These are phyloP conservation scores for Syrista parreyssii DNA, from an alignment of 2,888 invertebrate species.

Conservation along the genomic window DNA sequence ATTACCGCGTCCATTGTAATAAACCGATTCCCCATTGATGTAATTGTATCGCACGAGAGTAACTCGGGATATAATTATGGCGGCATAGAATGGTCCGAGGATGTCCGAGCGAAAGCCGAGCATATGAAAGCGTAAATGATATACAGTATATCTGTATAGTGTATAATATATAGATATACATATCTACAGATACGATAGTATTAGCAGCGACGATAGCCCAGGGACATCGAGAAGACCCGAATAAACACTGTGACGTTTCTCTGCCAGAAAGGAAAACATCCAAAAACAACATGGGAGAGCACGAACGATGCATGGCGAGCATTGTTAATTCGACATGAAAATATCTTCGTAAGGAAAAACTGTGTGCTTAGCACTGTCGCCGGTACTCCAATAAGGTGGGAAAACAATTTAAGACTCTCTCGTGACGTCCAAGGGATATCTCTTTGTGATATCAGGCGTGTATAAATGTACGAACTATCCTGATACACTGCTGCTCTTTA, in stretches of 20 bases:
- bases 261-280: background rate
- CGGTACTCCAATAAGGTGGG: background rate
- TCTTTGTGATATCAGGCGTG: background rate
- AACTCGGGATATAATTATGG: slow-evolving; percentile 5
- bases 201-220: background rate
- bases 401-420: background rate
- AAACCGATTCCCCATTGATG: slow-evolving; percentile 50
- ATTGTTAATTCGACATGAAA: background rate
- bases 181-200: background rate
- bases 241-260: background rate
- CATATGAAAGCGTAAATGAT: background rate
- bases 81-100: background rate
- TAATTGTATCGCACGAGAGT: slow-evolving; percentile 27
- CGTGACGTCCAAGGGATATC: background rate
- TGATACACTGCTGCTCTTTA: background rate
- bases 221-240: background rate
- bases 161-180: background rate
- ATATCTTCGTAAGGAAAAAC: background rate
- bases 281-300: background rate
- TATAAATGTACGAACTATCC: background rate
- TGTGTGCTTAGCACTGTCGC: background rate
- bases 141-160: background rate
- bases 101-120: background rate
- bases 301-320: background rate
- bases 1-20: slow-evolving; percentile 40